These are phyloP conservation scores for Drosophila dunni DNA, from an alignment of 1,140 invertebrate species.

Conservation along the genomic window DNA sequence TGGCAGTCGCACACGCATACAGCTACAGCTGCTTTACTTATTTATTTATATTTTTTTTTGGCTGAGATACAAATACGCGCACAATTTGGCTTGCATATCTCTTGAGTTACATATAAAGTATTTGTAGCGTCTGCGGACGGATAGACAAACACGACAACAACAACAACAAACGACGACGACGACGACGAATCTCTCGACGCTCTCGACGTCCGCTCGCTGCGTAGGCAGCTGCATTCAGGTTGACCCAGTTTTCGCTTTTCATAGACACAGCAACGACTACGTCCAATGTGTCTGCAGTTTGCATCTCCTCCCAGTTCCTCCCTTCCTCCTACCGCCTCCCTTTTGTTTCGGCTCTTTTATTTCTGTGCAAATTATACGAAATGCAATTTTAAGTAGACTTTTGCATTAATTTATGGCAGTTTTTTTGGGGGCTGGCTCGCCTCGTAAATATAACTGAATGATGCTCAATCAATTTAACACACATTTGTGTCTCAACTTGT, in stretches of 20 bases:
- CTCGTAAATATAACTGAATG: constrained; percentile 32
- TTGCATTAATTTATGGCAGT: constrained; percentile 63
- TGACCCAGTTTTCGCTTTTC: constrained; percentile 80
- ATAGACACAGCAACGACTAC: constrained; percentile 18
- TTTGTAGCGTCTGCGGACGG: constrained; percentile 68
- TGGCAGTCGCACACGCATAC: not conserved
- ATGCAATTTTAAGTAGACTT: constrained; percentile 69
- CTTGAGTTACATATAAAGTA: constrained; percentile 60
- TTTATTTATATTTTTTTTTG: constrained; percentile 40
- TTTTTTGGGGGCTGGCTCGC: constrained; percentile 10
- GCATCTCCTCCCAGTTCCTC: not conserved
- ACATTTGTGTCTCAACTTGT: constrained; percentile 45
- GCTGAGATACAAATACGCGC: constrained; percentile 51
- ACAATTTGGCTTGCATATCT: constrained; percentile 69
- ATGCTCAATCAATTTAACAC: constrained; percentile 75
- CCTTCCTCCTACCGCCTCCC: not conserved
- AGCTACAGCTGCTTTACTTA: not conserved
- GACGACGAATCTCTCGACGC: constrained; percentile 22
- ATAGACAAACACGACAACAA: constrained; percentile 41
- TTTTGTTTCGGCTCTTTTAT: constrained; percentile 36
- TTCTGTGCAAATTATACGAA: constrained; percentile 75
- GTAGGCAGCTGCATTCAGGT: constrained; percentile 78
- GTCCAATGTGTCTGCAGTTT: constrained; percentile 40
- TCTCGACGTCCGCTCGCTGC: constrained; percentile 41
- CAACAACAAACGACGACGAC: no score